Evolutionary conservation across 1,140 invertebrate species (phyloP).

Genomic region (Arctopsyche grandis): DNA sequence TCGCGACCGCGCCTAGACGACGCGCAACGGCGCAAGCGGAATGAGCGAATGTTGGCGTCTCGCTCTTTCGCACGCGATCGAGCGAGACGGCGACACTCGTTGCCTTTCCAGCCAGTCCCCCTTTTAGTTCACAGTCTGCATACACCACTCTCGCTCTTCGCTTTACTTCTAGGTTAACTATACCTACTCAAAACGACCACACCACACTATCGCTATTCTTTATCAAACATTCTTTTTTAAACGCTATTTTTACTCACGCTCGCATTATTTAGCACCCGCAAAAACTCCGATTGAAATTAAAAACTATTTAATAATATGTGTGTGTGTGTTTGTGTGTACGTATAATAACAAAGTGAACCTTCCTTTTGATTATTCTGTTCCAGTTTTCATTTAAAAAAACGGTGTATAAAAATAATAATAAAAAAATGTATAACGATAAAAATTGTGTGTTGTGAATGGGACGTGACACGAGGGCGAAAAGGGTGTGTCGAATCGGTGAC

Average conservation of each 20-base stretch:
- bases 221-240: no score
- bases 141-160: constrained; percentile 8
- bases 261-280: no score
- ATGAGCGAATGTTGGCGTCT: background rate
- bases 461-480: constrained; percentile 10
- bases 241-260: no score
- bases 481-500: constrained; percentile 20
- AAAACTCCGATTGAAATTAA: no score
- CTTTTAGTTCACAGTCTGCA: constrained; percentile 31
- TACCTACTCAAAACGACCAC: background rate
- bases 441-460: background rate
- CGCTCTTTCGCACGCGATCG: background rate
- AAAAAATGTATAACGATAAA: no score
- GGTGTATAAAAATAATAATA: background rate
- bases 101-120: constrained; percentile 31
- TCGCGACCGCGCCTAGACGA: no score
- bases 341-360: no score
- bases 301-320: no score
- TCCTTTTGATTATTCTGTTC: background rate
- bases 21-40: background rate
- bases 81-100: constrained; percentile 23
- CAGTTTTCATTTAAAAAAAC: background rate
- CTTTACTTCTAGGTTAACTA: constrained; percentile 25
- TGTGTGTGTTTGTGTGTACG: no score
- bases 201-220: no score